phyloP scores from a whole-genome alignment of 1,140 invertebrate species.

The Coelopa frigida region DNA sequence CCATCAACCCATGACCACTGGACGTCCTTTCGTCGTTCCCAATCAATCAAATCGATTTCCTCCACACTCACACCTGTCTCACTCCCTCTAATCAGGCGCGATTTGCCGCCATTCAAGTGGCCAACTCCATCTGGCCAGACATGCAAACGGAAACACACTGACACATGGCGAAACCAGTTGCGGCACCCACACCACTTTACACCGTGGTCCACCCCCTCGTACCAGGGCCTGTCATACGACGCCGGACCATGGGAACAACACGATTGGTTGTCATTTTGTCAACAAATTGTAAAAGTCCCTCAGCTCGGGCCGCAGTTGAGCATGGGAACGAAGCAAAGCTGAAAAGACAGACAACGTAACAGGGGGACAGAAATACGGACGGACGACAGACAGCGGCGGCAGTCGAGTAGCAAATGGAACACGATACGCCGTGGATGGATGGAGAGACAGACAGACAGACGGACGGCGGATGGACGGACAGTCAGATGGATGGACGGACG shows the following conservation, averaged over 20 bases:
- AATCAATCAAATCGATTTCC: no score
- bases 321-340: constrained; percentile 10
- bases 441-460: constrained; percentile 3
- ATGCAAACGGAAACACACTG: constrained; percentile 1
- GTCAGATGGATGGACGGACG: not conserved
- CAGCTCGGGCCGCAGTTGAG: not conserved
- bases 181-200: no score
- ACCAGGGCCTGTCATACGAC: no score
- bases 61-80: no score
- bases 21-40: no score
- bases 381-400: not conserved
- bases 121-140: not conserved
- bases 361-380: not conserved
- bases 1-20: no score
- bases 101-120: no score
- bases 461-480: constrained; percentile 1
- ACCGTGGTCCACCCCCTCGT: no score
- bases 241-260: constrained; percentile 14
- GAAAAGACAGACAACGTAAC: not conserved
- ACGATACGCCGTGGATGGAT: not conserved
- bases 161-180: constrained; percentile 12
- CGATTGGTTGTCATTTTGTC: constrained; percentile 19
- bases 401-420: not conserved
- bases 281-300: constrained; percentile 15
- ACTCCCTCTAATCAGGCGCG: no score